Conservation (phyloP, 2,113 vertebrate genomes). For the Leptocoma aspasia region DNA sequence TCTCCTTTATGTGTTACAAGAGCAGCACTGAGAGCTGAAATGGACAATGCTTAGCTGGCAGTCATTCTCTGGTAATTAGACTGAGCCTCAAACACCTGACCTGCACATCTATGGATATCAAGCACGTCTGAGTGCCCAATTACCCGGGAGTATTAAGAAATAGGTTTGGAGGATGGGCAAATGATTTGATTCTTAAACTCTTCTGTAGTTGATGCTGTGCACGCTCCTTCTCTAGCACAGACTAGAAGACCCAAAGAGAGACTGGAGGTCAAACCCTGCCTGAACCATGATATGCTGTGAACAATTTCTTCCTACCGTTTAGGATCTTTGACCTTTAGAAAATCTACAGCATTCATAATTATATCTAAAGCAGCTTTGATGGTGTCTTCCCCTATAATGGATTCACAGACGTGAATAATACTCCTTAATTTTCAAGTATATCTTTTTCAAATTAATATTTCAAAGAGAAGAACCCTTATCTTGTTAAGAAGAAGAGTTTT, state of each 20-base stretch:
- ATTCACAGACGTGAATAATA: constrained; percentile 77
- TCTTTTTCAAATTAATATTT: constrained; percentile 76
- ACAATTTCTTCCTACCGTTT: constrained; percentile 49
- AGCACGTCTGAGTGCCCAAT: constrained; percentile 53
- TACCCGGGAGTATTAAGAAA: constrained; percentile 57
- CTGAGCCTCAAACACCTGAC: constrained; percentile 53
- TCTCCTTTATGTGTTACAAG: constrained; percentile 63
- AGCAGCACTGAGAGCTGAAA: constrained; percentile 46
- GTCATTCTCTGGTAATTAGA: constrained; percentile 63
- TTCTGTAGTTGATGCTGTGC: background rate
- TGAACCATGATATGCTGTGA: constrained; percentile 7
- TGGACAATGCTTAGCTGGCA: constrained; percentile 59
- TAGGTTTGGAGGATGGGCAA: constrained; percentile 53
- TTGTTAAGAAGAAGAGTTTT: constrained; percentile 70
- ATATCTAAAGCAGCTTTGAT: constrained; percentile 64
- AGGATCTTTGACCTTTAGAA: constrained; percentile 61
- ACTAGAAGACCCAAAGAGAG: constrained; percentile 38
- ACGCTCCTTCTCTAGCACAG: constrained; percentile 13
- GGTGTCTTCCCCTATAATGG: constrained; percentile 63
- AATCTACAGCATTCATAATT: constrained; percentile 67
- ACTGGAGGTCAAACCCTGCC: constrained; percentile 44
- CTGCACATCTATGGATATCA: constrained; percentile 63
- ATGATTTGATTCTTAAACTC: constrained; percentile 53
- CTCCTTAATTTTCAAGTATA: constrained; percentile 80
- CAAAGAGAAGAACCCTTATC: constrained; percentile 69